Conservation (phyloP, 2,113 vertebrate species). For the Ophthalmolycus amberensis region DNA sequence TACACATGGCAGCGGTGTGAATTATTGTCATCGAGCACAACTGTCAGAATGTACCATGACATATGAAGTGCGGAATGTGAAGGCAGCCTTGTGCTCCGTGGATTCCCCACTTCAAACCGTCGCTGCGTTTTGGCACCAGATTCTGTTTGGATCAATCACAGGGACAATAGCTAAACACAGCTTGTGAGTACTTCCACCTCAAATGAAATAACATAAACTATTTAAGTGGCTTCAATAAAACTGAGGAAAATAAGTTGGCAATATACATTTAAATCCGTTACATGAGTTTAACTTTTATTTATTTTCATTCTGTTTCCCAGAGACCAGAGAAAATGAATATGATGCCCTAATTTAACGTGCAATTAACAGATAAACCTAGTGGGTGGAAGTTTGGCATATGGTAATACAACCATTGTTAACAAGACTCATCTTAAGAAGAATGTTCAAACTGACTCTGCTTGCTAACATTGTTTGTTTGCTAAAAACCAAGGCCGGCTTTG, state of each 20-base stretch:
- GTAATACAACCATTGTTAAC: neutral
- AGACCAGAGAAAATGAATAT: neutral
- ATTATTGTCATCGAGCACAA: slow-evolving; percentile 47
- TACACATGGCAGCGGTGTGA: slow-evolving; percentile 35
- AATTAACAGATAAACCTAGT: neutral
- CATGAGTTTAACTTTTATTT: neutral
- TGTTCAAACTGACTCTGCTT: neutral
- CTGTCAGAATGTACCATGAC: slow-evolving; percentile 41
- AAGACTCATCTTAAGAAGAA: neutral
- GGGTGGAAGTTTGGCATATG: neutral
- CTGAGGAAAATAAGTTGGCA: neutral
- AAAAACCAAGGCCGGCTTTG: neutral
- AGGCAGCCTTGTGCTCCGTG: slow-evolving; percentile 27
- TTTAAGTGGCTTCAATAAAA: neutral
- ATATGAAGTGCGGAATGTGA: slow-evolving; percentile 45
- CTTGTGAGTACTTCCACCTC: neutral
- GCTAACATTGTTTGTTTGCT: neutral
- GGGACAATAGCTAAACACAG: neutral
- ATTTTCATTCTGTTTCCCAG: neutral
- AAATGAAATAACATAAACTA: neutral
- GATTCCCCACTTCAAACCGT: slow-evolving; percentile 39
- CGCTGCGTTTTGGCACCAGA: slow-evolving; percentile 17
- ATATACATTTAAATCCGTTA: neutral
- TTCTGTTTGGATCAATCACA: neutral
- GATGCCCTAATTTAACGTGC: neutral